A percentile compares a stretch with the other conserved stretches of the same genome.
These are phyloP conservation scores for Eupleurogrammus muticus DNA, from an alignment of 2,797 vertebrate genomes.

Conservation along the genomic window DNA sequence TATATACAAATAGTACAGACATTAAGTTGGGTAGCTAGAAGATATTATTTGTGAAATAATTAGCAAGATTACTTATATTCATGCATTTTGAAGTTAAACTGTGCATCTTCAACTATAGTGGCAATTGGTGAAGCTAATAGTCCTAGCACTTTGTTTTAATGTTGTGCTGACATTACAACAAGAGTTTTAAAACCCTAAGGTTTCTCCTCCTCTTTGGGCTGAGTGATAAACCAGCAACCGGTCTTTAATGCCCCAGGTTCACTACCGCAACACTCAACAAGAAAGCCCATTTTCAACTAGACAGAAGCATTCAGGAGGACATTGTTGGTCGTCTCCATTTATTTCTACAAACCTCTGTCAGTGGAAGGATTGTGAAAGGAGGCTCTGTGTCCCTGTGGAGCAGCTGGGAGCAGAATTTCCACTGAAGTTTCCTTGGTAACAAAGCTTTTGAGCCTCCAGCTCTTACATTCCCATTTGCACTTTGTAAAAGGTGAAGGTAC, in stretches of 20 bases:
- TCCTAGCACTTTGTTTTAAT: neutral
- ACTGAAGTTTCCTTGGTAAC: constrained; percentile 74
- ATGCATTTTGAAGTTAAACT: constrained; percentile 1
- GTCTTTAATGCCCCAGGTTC: constrained; percentile 19
- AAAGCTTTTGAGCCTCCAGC: constrained; percentile 70
- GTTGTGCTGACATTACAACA: neutral
- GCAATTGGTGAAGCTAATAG: neutral
- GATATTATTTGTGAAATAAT: constrained; percentile 26
- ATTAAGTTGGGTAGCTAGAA: constrained; percentile 11
- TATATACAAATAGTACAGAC: constrained; percentile 24
- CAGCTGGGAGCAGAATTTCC: constrained; percentile 49
- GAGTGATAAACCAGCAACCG: constrained; percentile 19
- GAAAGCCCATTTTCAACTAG: constrained; percentile 53
- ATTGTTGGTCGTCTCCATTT: constrained; percentile 46
- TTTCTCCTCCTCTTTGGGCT: neutral
- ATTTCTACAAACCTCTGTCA: constrained; percentile 53
- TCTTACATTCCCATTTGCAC: constrained; percentile 74
- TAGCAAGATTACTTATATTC: neutral
- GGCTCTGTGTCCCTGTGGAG: constrained; percentile 55
- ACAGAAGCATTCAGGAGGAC: constrained; percentile 50
- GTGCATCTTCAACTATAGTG: neutral
- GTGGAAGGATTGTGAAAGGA: constrained; percentile 51
- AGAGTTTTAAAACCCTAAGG: neutral
- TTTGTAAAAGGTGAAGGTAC: constrained; percentile 68
- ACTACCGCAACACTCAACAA: constrained; percentile 32